These are phyloP conservation scores for Heterodera carotae DNA, from an alignment of 1,140 invertebrate genomes.

Conservation along the genomic window DNA sequence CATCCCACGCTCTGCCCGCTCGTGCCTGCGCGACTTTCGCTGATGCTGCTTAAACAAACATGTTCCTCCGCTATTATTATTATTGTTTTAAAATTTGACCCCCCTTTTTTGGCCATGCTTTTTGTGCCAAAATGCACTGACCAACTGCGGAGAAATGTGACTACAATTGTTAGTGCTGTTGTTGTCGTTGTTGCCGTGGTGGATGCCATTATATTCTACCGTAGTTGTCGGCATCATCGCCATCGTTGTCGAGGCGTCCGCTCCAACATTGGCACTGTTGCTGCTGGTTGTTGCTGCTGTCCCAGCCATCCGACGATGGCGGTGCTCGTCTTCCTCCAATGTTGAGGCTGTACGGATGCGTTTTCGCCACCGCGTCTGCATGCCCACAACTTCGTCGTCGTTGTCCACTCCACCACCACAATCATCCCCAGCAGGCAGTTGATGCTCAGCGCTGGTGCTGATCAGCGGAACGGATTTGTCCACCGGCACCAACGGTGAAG, in stretches of 20 bases:
- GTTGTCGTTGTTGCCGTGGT: neutral
- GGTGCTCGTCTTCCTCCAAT: neutral
- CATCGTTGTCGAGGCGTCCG: neutral
- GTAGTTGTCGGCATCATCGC: neutral
- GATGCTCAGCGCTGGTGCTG: neutral
- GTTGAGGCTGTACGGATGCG: conserved; percentile 15
- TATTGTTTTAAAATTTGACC: neutral
- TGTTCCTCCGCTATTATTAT: neutral
- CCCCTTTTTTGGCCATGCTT: conserved; percentile 2
- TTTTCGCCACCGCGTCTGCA: conserved; percentile 13
- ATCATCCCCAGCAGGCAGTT: neutral
- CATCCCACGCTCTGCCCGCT: conserved; percentile 39
- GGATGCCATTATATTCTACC: no score
- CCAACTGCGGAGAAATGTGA: neutral
- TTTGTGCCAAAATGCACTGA: neutral
- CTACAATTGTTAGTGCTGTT: neutral
- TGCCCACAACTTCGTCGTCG: neutral
- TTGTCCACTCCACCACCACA: neutral
- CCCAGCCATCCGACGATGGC: neutral
- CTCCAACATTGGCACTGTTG: neutral
- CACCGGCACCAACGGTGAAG: neutral
- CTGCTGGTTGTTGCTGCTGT: neutral
- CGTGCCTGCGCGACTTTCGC: conserved; percentile 22
- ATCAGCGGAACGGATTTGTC: no score
- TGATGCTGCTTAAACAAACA: conserved; percentile 1